A percentile compares a stretch with the other conserved stretches of the same genome.
Conservation (phyloP, 37 sponge, comb jelly and placozoan species). For the Agelas oroides region DNA sequence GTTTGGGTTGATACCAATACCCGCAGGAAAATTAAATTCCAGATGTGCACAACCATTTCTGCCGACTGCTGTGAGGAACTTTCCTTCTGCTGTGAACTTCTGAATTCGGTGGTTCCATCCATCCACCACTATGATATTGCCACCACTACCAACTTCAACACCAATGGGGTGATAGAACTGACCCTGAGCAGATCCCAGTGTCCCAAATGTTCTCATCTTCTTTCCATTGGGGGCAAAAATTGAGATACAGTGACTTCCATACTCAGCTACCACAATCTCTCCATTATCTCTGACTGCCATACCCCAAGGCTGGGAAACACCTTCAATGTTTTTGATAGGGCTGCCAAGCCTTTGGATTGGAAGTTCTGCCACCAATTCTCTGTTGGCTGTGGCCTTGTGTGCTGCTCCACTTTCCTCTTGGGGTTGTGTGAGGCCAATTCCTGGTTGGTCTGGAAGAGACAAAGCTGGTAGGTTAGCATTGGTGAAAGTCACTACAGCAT, state of each 20-base stretch:
- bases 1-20: conserved; percentile 34
- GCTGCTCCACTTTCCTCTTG: no score
- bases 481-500: no score
- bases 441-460: no score
- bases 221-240: conserved; percentile 10
- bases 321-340: conserved; percentile 7
- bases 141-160: conserved; percentile 14
- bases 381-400: no score
- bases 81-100: conserved; percentile 58
- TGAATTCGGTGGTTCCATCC: conserved; percentile 48
- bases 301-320: conserved; percentile 17
- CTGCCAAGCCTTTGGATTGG: background rate
- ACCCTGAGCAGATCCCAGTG: conserved; percentile 32
- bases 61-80: conserved; percentile 43
- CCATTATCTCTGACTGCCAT: conserved; percentile 31
- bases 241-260: background rate
- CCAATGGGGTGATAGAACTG: conserved; percentile 42
- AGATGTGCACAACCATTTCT: conserved; percentile 14
- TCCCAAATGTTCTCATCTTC: conserved; percentile 22
- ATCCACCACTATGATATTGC: conserved; percentile 40
- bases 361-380: no score
- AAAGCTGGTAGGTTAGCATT: no score
- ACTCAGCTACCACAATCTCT: conserved; percentile 37
- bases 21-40: conserved; percentile 44
- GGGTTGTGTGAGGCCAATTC: no score